Conservation (phyloP, 2,888 invertebrate genomes). For the Chloroclystis v-ata region DNA sequence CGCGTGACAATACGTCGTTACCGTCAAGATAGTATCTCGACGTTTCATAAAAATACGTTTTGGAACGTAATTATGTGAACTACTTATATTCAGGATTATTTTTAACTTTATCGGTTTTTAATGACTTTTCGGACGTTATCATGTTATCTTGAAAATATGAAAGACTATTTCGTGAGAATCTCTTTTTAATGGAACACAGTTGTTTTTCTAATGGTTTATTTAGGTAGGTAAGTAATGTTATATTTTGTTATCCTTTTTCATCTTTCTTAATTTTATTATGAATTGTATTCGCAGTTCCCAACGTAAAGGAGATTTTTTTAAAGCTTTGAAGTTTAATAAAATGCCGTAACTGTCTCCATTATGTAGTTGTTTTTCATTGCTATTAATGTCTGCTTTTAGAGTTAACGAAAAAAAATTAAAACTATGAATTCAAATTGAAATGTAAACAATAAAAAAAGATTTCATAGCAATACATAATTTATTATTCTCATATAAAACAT, state of each 20-base stretch:
- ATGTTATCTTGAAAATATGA: not conserved
- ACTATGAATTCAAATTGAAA: too few relatives aligned
- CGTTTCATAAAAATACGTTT: constrained; percentile 8
- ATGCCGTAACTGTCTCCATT: too few relatives aligned
- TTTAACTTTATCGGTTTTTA: constrained; percentile 5
- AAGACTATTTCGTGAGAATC: not conserved
- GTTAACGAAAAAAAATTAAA: too few relatives aligned
- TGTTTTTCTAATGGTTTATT: not conserved
- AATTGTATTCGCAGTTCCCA: too few relatives aligned
- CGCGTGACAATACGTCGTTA: constrained; percentile 22
- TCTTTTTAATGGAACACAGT: not conserved
- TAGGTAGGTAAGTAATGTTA: not conserved
- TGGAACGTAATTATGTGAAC: constrained; percentile 7
- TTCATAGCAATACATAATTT: too few relatives aligned
- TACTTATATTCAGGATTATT: constrained; percentile 4
- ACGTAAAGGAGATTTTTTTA: too few relatives aligned
- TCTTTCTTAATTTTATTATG: too few relatives aligned
- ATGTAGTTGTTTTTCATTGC: too few relatives aligned
- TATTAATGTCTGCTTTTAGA: too few relatives aligned
- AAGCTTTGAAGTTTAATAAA: too few relatives aligned
- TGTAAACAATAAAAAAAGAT: too few relatives aligned
- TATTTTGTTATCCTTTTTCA: not conserved
- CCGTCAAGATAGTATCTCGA: constrained; percentile 17
- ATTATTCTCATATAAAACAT: too few relatives aligned
- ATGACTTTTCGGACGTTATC: not conserved